A percentile compares a stretch with the other conserved stretches of the same genome.
phyloP scores from a whole-genome alignment of 2,888 invertebrate genomes.

The Adineta ricciae region DNA sequence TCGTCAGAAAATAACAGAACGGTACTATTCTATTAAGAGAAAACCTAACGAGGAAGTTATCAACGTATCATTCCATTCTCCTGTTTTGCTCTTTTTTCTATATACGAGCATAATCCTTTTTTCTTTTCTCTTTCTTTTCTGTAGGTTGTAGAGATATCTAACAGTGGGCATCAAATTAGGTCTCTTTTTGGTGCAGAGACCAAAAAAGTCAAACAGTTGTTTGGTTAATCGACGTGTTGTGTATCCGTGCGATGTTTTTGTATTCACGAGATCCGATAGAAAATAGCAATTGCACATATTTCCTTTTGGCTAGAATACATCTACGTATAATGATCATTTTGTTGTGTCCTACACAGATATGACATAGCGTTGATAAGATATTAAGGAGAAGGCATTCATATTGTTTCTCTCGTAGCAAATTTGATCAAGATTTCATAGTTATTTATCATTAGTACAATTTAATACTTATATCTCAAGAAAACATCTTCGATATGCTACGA shows the following conservation, averaged over 20 bases:
- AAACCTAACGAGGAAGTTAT: not conserved
- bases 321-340: not conserved
- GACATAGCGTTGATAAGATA: not conserved
- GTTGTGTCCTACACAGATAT: not conserved
- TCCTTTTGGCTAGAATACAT: not conserved
- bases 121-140: not conserved
- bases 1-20: not conserved
- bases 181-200: not conserved
- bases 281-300: not conserved
- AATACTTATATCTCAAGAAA: not conserved
- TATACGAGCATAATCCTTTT: not conserved
- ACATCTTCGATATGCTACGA: not conserved
- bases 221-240: not conserved
- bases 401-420: not conserved
- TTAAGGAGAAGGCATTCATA: not conserved
- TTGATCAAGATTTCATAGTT: not conserved
- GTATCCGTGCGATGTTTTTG: not conserved
- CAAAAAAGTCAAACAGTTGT: not conserved
- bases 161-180: not conserved
- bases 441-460: not conserved
- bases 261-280: not conserved
- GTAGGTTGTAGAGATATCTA: not conserved
- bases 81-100: not conserved
- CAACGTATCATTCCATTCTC: not conserved
- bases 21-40: not conserved